Evolutionary conservation across 2,888 invertebrate genomes (phyloP).

Genomic region (Chouioia cunea): DNA sequence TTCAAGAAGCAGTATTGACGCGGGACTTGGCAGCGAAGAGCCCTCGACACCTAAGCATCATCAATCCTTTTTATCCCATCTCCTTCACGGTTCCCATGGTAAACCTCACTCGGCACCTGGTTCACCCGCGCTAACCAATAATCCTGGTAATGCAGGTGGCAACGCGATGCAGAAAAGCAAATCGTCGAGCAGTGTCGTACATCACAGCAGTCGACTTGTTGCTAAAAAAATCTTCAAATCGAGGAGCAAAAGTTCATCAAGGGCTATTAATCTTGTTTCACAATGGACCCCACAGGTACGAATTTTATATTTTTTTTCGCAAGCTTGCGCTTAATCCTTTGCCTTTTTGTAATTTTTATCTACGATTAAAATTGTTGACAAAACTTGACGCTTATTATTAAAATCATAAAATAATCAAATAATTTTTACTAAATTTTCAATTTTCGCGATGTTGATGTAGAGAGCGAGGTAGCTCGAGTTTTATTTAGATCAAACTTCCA

Average conservation of each 20-base stretch:
- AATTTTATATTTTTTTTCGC: constrained; percentile 47
- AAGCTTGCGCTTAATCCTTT: neutral
- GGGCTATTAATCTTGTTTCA: constrained; percentile 73
- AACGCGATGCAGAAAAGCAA: constrained; percentile 90
- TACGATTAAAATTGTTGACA: too few species aligned
- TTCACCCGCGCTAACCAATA: constrained; percentile 70
- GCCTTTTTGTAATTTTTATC: constrained; percentile 29
- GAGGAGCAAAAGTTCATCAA: constrained; percentile 85
- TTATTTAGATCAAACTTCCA: too few species aligned
- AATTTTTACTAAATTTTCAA: too few species aligned
- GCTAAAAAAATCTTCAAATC: constrained; percentile 88
- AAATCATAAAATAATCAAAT: too few species aligned
- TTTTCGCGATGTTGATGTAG: too few species aligned
- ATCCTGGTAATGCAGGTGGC: constrained; percentile 71
- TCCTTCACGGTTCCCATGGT: constrained; percentile 67
- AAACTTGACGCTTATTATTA: too few species aligned
- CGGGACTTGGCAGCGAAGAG: constrained; percentile 68
- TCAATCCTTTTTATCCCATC: constrained; percentile 76
- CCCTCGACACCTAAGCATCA: constrained; percentile 71
- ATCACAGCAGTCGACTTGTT: constrained; percentile 78
- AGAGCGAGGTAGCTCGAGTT: too few species aligned
- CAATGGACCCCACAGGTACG: constrained; percentile 91
- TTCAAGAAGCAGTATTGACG: constrained; percentile 71
- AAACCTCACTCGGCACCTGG: constrained; percentile 71
- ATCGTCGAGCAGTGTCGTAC: constrained; percentile 88